Conservation (phyloP, 1,140 invertebrate species). For the Lepidurus packardi region DNA sequence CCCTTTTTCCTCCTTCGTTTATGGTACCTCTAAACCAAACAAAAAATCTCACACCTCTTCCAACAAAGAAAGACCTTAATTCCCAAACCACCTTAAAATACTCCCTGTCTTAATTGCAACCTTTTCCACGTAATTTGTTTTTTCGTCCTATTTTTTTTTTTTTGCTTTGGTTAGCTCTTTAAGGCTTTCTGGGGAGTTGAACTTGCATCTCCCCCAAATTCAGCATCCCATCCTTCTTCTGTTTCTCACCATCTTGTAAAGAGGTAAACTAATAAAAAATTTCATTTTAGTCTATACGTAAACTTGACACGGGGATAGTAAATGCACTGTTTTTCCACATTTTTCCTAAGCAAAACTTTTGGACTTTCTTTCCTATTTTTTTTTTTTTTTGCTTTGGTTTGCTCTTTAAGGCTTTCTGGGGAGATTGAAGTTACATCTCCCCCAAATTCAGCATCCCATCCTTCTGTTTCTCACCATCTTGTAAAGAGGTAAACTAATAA, state of each 20-base stretch:
- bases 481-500: too few species aligned
- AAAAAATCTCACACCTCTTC: conserved; percentile 1
- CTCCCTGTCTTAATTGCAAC: not conserved
- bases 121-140: not conserved
- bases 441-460: not conserved
- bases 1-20: not conserved
- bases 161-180: not conserved
- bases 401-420: not conserved
- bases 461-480: too few species aligned
- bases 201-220: not conserved
- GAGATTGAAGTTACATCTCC: not conserved
- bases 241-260: too few species aligned
- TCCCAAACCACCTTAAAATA: not conserved
- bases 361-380: not conserved
- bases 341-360: too few species aligned
- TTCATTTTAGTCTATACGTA: too few species aligned
- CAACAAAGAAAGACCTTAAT: not conserved
- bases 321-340: too few species aligned
- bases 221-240: not conserved
- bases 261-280: too few species aligned
- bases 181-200: not conserved
- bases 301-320: too few species aligned
- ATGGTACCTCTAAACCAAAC: not conserved
- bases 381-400: too few species aligned
- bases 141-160: conserved; percentile 11